These are phyloP conservation scores for Lampris incognitus DNA, from an alignment of 2,113 vertebrate species.

Conservation along the genomic window DNA sequence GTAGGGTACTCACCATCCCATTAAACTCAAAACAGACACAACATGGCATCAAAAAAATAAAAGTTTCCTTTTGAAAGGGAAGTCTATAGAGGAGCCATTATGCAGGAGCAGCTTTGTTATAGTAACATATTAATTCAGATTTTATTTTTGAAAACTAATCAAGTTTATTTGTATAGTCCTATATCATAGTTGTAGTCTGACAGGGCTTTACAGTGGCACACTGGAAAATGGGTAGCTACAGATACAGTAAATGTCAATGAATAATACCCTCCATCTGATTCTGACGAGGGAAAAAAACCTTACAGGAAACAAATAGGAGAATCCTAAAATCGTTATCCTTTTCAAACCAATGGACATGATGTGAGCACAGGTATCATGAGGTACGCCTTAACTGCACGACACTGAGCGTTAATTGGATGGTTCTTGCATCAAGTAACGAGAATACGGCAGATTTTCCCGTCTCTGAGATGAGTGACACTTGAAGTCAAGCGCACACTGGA, in stretches of 20 bases:
- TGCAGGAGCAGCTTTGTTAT: conserved; percentile 34
- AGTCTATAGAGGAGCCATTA: conserved; percentile 67
- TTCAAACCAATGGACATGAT: conserved; percentile 12
- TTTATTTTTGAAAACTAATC: conserved; percentile 25
- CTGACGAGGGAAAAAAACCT: no score
- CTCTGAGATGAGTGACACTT: conserved; percentile 42
- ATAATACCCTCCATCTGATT: no score
- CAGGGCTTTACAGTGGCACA: no score
- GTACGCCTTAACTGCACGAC: background rate
- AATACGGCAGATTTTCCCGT: conserved; percentile 1
- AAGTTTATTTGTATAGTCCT: no score
- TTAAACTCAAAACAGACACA: conserved; percentile 41
- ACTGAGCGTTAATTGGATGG: background rate
- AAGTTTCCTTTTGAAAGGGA: conserved; percentile 26
- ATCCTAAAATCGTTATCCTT: background rate
- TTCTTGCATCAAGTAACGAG: background rate
- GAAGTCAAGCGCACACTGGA: conserved; percentile 29
- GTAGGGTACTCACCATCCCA: conserved; percentile 14
- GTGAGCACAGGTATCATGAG: conserved; percentile 18
- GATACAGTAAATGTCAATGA: no score
- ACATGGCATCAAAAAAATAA: conserved; percentile 20
- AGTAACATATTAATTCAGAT: conserved; percentile 58
- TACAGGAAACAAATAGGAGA: no score
- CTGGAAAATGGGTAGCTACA: no score
- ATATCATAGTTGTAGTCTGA: no score